A percentile compares a stretch with the other conserved stretches of the same genome.
These are phyloP conservation scores for Lagria hirta DNA, from an alignment of 2,888 invertebrate species.

Conservation along the genomic window DNA sequence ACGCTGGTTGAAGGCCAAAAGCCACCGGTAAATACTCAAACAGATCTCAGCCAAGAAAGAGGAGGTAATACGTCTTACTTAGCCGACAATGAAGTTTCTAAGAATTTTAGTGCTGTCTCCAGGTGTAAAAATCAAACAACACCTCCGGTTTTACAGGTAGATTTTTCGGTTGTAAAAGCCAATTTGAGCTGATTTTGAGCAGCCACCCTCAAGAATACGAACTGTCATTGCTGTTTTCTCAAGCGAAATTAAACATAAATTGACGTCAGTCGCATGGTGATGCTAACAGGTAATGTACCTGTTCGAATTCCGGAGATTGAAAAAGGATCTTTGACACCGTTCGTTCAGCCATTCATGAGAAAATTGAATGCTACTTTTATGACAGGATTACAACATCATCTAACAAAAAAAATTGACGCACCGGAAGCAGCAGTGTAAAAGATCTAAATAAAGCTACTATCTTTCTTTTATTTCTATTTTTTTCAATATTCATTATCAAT, in stretches of 20 bases:
- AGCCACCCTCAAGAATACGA: slow-evolving; percentile 16
- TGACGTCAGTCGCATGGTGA: slow-evolving; percentile 24
- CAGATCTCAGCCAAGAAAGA: slow-evolving; percentile 18
- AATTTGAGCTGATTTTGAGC: slow-evolving; percentile 14
- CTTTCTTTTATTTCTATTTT: no score
- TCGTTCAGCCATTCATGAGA: no score
- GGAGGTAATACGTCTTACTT: slow-evolving; percentile 24
- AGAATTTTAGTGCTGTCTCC: slow-evolving; percentile 22
- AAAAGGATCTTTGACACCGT: no score
- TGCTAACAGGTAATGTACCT: slow-evolving; percentile 28
- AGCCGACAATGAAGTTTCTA: slow-evolving; percentile 26
- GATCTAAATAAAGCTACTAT: no score
- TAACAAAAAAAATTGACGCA: no score
- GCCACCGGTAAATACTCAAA: slow-evolving; percentile 20
- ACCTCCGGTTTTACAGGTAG: slow-evolving; percentile 23
- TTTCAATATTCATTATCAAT: no score
- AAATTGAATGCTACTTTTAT: no score
- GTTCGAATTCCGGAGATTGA: slow-evolving; percentile 18
- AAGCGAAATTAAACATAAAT: slow-evolving; percentile 22
- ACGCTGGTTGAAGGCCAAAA: slow-evolving; percentile 20
- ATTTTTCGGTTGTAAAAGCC: slow-evolving; percentile 25
- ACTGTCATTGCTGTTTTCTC: slow-evolving; percentile 24
- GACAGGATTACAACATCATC: no score
- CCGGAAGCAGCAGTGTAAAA: no score
- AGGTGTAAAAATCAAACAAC: slow-evolving; percentile 31